phyloP scores from a whole-genome alignment of 1,140 invertebrate species.

The Spodoptera frugiperda region DNA sequence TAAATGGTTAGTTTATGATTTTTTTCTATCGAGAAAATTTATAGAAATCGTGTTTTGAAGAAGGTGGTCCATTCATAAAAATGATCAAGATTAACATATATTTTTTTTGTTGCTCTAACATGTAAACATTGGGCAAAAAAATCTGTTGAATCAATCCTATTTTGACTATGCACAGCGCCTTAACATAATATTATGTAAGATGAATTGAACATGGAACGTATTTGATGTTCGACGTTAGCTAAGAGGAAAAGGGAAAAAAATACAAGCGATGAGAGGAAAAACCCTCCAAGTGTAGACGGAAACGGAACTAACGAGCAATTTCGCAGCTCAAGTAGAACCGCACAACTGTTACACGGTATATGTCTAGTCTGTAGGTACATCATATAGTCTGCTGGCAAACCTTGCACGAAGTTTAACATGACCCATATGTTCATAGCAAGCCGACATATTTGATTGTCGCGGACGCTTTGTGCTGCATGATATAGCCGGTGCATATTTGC shows the following conservation, averaged over 20 bases:
- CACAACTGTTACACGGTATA: slow-evolving; percentile 34
- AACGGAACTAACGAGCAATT: slow-evolving; percentile 64
- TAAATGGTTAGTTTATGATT: too few relatives aligned
- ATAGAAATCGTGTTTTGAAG: too few relatives aligned
- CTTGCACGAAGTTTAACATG: slow-evolving; percentile 16
- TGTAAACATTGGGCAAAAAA: too few relatives aligned
- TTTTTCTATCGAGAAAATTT: too few relatives aligned
- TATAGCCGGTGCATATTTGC: not conserved
- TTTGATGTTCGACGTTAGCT: slow-evolving; percentile 22
- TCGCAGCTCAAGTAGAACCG: slow-evolving; percentile 49
- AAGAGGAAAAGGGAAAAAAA: slow-evolving; percentile 24
- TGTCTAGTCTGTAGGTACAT: not conserved
- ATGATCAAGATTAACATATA: too few relatives aligned
- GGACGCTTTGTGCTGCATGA: not conserved
- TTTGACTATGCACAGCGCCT: too few relatives aligned
- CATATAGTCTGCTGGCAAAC: not conserved
- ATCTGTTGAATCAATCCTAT: too few relatives aligned
- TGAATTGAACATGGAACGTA: not conserved
- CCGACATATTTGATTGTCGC: slow-evolving; percentile 19
- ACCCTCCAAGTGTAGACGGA: slow-evolving; percentile 51
- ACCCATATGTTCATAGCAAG: slow-evolving; percentile 31
- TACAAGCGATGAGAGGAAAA: slow-evolving; percentile 37
- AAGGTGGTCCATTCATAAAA: too few relatives aligned
- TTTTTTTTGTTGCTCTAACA: too few relatives aligned
- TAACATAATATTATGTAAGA: slow-evolving; percentile 2